Base-by-base conservation (phyloP, 2,888 invertebrate species). In the Trichopria drosophilae region DNA sequence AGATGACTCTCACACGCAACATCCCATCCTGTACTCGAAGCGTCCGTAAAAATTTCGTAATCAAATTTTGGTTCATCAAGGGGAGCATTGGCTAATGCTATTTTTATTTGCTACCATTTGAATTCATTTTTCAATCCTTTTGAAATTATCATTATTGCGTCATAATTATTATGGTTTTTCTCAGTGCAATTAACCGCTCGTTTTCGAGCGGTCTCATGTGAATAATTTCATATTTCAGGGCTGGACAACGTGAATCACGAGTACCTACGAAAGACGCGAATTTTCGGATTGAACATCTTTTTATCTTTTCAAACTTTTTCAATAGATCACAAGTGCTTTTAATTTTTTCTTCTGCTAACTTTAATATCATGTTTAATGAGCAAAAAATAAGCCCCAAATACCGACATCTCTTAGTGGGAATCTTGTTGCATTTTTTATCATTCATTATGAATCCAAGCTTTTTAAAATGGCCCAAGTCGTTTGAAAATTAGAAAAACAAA, bases 331-430 rank as follows among this genome's bases (percentile, higher is more conserved):
- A n/a, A n/a, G n/a, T n/a, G n/a, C n/a, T n/a, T n/a, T n/a, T n/a
- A n/a, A n/a, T n/a, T n/a, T n/a, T n/a, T n/a, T n/a, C n/a, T n/a
- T n/a, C n/a, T n/a, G n/a, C n/a, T n/a, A n/a, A n/a, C n/a, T n/a
- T n/a, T n/a, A n/a, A 18, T 4, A 28, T 28, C 24, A 41, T 32
- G 3, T 26, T 18, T 4, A 31, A 22, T 1, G 52, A 26, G 19
- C 42, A 36, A 13, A 47, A 20, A 36, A 46, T 36, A 24, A 52
- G 37, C 5, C 47, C 52, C 19, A 52, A 31, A 41, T 37, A 52
- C 42, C 47, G 46, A 31, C 47, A 52, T 16, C 32, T n/a, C 9
- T 41, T 40, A 24, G 10, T 37, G 37, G 37, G 37, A 37, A 37
- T 6, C 22, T 18, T 18, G 16, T 22, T 22, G 6, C 37, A 18